Percentiles rank a stretch among this genome's conserved stretches.
Evolutionary conservation across 2,113 vertebrate genomes (phyloP).

Genomic region (Pantherophis guttatus): DNA sequence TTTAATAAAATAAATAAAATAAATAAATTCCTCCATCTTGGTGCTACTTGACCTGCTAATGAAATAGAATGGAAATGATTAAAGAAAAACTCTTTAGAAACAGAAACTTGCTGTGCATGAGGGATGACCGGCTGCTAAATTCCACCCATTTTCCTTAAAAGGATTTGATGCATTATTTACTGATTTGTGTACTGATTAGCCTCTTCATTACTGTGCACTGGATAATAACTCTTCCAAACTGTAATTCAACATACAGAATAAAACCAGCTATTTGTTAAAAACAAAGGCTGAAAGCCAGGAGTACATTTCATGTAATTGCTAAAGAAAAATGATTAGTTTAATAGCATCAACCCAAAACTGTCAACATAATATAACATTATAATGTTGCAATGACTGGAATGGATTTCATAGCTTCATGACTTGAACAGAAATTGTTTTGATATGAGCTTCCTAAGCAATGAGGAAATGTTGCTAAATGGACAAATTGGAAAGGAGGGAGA

Average conservation of each 20-base stretch:
- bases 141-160: neutral
- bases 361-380: neutral
- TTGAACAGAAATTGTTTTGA: conserved; percentile 5
- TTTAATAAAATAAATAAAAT: too few species aligned
- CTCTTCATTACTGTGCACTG: neutral
- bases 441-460: neutral
- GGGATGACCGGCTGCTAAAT: neutral
- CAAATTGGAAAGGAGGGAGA: neutral
- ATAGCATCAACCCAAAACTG: neutral
- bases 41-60: neutral
- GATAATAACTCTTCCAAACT: conserved; percentile 4
- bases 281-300: neutral
- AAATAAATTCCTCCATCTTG: too few species aligned
- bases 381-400: neutral
- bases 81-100: neutral
- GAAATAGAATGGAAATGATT: neutral
- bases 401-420: neutral
- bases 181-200: neutral
- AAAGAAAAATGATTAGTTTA: neutral
- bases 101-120: neutral
- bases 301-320: neutral
- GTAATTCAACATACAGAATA: neutral
- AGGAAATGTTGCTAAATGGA: neutral
- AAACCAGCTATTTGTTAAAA: conserved; percentile 27
- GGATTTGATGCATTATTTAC: conserved; percentile 3